Base-by-base conservation (phyloP, 37 sponge, comb jelly and placozoan species). In the Ianthella basta region DNA sequence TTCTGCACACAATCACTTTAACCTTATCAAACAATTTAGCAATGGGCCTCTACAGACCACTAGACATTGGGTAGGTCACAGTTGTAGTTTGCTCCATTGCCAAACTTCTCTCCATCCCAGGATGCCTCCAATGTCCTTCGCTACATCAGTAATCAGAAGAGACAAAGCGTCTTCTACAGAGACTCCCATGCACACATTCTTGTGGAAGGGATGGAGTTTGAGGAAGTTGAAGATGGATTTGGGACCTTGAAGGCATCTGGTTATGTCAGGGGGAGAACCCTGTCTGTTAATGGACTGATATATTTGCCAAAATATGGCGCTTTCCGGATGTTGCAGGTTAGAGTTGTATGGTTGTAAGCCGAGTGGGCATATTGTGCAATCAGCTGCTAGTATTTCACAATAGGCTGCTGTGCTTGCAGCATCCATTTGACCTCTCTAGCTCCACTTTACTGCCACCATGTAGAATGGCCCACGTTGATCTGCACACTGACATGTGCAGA, bases 211-310 rank as follows among this genome's bases (percentile, higher is more conserved):
- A 54, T 79, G 34, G 36, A 56, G 34, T 91, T 82, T 82, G 72
- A 83, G 19, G 60, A 54, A 24, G n/a, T 37, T 12, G 77, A 82
- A 3, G 65, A 81, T 16, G 87, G 37, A 10, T 16, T 33, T 66
- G 89, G 89, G 0, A 89, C 86, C 0, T 82, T 92, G 80, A 57
- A 38, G 19, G 89, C 94, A 41, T 85, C 91, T n/a, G 99, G 99
- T 0, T 98, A 95, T 59, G 63, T 98, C 29, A 60, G 99, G 33
- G 93, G 92, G 16, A 79, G 67, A 44, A 38, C 89, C 13, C 84
- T 98, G 77, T 91, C 93, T 32, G 91, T 90, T 15, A 92, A 98
- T 80, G 40, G 85, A 20, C 88, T 98, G 23, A 57, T 98, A 19
- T 88, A 94, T 59, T 67, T 98, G 20, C 90, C 97, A 24, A 91